Percentiles rank a stretch among this genome's conserved stretches.
These are phyloP conservation scores for Epizoanthus fatuus DNA, from an alignment of 92 coral and sea anemone species.

Conservation along the genomic window DNA sequence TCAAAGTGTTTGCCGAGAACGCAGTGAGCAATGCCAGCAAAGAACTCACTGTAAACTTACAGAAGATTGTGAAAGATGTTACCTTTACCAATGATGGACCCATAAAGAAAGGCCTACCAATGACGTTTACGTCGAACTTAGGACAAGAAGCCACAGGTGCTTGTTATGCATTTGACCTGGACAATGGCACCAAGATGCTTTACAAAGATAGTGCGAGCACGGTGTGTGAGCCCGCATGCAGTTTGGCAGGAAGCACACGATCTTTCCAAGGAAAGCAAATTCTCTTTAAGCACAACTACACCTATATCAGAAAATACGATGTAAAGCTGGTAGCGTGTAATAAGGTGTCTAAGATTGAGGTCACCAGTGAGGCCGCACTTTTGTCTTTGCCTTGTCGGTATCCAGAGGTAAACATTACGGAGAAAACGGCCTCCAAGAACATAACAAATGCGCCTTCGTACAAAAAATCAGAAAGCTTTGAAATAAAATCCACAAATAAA, in stretches of 20 bases:
- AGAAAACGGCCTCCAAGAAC: constrained; percentile 59
- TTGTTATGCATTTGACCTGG: constrained; percentile 68
- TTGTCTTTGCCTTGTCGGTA: constrained; percentile 75
- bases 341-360: constrained; percentile 51
- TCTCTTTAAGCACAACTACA: constrained; percentile 39
- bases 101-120: constrained; percentile 31
- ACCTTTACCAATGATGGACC: constrained; percentile 71
- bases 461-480: constrained; percentile 39
- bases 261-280: constrained; percentile 30
- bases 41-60: constrained; percentile 2
- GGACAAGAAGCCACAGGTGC: constrained; percentile 75
- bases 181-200: constrained; percentile 64
- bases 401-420: constrained; percentile 80
- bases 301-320: constrained; percentile 32
- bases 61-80: constrained; percentile 60
- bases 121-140: constrained; percentile 50
- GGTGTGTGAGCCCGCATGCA: constrained; percentile 53
- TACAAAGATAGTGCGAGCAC: constrained; percentile 48
- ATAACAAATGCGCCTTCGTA: constrained; percentile 55
- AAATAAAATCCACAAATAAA: constrained; percentile 57
- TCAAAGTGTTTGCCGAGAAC: constrained; percentile 52
- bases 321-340: constrained; percentile 70
- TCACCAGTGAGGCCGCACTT: constrained; percentile 46
- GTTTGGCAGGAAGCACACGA: constrained; percentile 4
- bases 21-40: constrained; percentile 56